phyloP scores from a whole-genome alignment of 2,113 vertebrate species.

The Anthoscopus minutus region DNA sequence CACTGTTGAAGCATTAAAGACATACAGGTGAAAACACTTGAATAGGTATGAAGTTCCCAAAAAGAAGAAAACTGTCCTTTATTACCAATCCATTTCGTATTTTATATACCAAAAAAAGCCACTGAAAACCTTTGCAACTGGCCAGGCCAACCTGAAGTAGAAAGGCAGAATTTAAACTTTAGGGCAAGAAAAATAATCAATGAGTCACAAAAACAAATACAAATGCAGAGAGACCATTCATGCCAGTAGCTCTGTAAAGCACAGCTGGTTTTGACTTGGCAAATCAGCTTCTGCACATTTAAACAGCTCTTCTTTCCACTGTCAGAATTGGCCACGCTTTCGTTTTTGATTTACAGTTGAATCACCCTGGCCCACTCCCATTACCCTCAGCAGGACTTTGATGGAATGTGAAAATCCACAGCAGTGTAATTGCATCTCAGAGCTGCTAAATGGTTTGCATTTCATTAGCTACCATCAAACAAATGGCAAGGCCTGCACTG shows the following conservation, averaged over 20 bases:
- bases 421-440: background rate
- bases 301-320: constrained; percentile 28
- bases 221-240: background rate
- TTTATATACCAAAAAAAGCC: background rate
- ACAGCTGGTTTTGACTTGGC: constrained; percentile 20
- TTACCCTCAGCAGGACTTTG: constrained; percentile 12
- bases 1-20: background rate
- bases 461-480: constrained; percentile 22
- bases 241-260: background rate
- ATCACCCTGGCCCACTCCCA: background rate
- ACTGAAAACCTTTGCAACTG: background rate
- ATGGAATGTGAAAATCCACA: constrained; percentile 35
- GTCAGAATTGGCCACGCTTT: background rate
- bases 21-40: background rate
- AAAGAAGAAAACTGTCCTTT: background rate
- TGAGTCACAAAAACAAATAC: background rate
- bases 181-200: background rate
- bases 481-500: background rate
- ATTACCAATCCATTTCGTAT: background rate
- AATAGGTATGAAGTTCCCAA: background rate
- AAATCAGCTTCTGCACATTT: constrained; percentile 1
- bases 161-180: background rate
- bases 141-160: background rate
- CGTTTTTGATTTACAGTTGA: constrained; percentile 1
- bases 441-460: background rate